Evolutionary conservation across 2,797 vertebrate species (phyloP), one percentile per base, ranked within the genome.

Genomic region (Erithacus rubecula): DNA sequence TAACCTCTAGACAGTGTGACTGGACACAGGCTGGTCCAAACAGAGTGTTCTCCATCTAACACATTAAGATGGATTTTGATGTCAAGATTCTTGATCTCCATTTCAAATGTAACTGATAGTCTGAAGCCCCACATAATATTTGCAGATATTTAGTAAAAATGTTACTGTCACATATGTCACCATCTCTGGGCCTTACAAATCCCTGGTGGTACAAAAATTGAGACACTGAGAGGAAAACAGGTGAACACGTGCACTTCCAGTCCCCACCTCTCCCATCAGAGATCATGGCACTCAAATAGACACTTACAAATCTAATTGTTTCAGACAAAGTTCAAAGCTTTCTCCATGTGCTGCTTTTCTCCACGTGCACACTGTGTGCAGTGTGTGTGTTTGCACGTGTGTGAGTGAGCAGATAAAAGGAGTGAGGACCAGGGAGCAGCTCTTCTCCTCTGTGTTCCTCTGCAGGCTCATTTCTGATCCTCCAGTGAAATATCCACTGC

Each of bases 341-440:
- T 34, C 58, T 67, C 67, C 1, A 0, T 3, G 10, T 43, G 15
- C 46, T 46, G 4, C 7, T 17, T 47, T 47, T 15, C 47, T 49
- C 47, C 47, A 49, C 9, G 47, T 16, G 16, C 47, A 27, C 47
- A 49, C 24, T 2, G 9, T 9, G 6, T n/a, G 18, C 21, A 80
- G 13, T 0, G 0, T 2, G 4, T 8, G 3, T 11, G 1, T 18
- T 44, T 23, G 27, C 30, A 20, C 7, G 2, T 0, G 1, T 4
- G 4, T 15, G 41, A 22, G 14, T 4, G 11, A 30, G 51, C 29
- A 87, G 34, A 70, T 8, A 36, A 3, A 18, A 44, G 12, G 17
- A 39, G 6, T 1, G 13, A 47, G 36, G 22, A 36, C 11, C 30
- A 32, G 12, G 22, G 13, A 37, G 19, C 12, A 65, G 11, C 12